Evolutionary conservation across 2,113 vertebrate species (phyloP).

Genomic region (Myiagra hebetior): DNA sequence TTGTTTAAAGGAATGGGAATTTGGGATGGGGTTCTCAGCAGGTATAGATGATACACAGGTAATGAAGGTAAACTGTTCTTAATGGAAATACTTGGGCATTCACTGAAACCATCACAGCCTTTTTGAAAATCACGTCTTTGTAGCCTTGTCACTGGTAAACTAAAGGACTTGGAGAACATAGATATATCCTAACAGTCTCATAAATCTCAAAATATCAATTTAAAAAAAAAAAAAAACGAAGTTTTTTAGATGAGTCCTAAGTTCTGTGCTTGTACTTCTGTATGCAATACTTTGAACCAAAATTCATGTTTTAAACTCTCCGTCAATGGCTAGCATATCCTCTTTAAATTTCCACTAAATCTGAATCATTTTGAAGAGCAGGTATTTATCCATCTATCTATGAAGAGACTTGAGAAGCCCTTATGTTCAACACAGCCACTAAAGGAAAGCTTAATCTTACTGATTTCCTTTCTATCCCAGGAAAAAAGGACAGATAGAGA

Average conservation of each 20-base stretch:
- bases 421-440: background rate
- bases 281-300: background rate
- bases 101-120: background rate
- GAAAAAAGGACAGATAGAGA: background rate
- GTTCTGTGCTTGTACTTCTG: background rate
- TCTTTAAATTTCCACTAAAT: background rate
- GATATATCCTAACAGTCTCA: background rate
- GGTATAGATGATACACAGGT: background rate
- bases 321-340: background rate
- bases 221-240: rapidly evolving
- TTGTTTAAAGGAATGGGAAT: background rate
- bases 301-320: background rate
- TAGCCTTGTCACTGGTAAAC: background rate
- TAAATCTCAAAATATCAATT: slow-evolving; percentile 29
- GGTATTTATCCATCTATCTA: background rate
- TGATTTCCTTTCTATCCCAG: background rate
- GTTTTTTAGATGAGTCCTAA: background rate
- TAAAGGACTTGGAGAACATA: background rate
- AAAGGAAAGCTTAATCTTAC: background rate
- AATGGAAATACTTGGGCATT: background rate
- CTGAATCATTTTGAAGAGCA: background rate
- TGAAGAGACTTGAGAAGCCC: background rate
- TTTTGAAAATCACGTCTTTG: slow-evolving; percentile 2
- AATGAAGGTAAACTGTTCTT: background rate
- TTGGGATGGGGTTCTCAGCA: background rate